A percentile compares a stretch with the other conserved stretches of the same genome.
Conservation (phyloP, 2,113 vertebrate species). For the Aramus guarauna region DNA sequence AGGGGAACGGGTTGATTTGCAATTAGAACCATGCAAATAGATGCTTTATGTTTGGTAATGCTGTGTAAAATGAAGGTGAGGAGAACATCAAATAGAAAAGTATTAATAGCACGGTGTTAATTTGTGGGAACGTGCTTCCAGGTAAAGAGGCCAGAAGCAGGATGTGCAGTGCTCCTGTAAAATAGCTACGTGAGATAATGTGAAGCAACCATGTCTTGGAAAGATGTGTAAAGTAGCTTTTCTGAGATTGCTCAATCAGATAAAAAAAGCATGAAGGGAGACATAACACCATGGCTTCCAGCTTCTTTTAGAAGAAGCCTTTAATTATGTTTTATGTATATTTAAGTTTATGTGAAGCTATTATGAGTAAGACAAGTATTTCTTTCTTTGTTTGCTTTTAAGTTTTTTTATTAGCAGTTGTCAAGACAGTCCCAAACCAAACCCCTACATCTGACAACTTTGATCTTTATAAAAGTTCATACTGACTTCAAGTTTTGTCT, state of each 20-base stretch:
- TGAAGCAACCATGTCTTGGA: background rate
- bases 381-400: slow-evolving; percentile 37
- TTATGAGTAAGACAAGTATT: slow-evolving; percentile 39
- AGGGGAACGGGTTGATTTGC: background rate
- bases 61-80: background rate
- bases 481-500: background rate
- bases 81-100: background rate
- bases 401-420: slow-evolving; percentile 40
- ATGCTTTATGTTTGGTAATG: background rate
- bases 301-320: background rate
- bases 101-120: background rate
- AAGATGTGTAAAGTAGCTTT: background rate
- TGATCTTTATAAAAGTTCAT: slow-evolving; percentile 40
- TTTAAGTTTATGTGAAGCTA: slow-evolving; percentile 19
- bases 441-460: background rate
- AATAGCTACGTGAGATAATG: background rate
- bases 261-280: background rate
- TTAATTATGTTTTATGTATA: slow-evolving; percentile 36
- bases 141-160: background rate
- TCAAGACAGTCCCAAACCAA: slow-evolving; percentile 19
- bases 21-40: background rate
- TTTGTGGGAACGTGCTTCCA: background rate
- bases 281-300: background rate
- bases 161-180: background rate
- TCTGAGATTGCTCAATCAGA: background rate